Evolutionary conservation across 1,140 invertebrate species (phyloP).

Genomic region (Diabrotica undecimpunctata): DNA sequence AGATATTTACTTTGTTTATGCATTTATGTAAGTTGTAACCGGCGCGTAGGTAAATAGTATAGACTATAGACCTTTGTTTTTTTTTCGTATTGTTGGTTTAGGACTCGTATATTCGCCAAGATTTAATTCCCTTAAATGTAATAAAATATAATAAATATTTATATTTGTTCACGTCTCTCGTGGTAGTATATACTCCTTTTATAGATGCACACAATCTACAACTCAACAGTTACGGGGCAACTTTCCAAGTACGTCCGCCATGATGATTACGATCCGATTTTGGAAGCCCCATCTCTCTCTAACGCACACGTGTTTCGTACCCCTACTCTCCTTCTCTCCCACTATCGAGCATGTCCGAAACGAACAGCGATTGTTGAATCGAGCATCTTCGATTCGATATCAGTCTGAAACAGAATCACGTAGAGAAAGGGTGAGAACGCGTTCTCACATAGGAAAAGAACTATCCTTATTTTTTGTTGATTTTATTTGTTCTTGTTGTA

Average conservation of each 20-base stretch:
- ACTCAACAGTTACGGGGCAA: slow-evolving; percentile 16
- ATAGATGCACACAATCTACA: not conserved
- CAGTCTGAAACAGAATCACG: not conserved
- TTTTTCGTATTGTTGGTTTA: no score
- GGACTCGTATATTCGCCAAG: no score
- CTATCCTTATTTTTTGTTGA: not conserved
- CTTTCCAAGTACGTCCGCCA: slow-evolving; percentile 19
- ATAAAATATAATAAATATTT: no score
- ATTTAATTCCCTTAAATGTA: no score
- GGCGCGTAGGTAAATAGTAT: no score
- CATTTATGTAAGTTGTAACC: no score
- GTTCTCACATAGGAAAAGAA: not conserved
- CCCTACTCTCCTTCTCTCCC: not conserved
- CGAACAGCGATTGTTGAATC: slow-evolving; percentile 5
- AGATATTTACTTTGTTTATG: no score
- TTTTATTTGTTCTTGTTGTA: not conserved
- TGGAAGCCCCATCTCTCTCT: slow-evolving; percentile 2
- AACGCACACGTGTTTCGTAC: not conserved
- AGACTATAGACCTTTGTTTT: no score
- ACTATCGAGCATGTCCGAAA: slow-evolving; percentile 4
- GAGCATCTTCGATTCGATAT: slow-evolving; percentile 2
- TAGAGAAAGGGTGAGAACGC: not conserved
- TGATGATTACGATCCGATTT: slow-evolving; percentile 15
- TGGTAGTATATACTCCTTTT: no score
- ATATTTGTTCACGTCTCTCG: no score